These are phyloP conservation scores for Rostratula benghalensis DNA, from an alignment of 2,113 vertebrate species.

Conservation along the genomic window DNA sequence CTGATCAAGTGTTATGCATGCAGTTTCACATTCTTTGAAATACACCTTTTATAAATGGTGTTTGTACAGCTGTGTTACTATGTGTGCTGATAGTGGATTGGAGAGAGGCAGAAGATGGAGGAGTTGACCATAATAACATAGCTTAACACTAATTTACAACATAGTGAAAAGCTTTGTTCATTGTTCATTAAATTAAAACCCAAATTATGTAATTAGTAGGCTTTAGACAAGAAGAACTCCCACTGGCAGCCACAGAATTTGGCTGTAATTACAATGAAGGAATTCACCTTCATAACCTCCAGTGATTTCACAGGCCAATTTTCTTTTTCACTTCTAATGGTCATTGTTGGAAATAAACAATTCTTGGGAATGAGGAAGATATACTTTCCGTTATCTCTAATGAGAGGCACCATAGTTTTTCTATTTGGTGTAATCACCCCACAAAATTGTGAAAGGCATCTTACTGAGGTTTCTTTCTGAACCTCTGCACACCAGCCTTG, in stretches of 20 bases:
- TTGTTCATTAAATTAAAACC: background rate
- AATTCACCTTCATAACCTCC: background rate
- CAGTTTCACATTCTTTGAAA: background rate
- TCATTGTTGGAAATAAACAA: background rate
- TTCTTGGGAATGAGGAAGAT: background rate
- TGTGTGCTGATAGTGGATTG: background rate
- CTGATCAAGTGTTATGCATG: background rate
- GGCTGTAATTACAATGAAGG: background rate
- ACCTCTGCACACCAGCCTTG: background rate
- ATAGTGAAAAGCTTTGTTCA: background rate
- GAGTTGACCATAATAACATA: background rate
- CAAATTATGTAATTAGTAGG: background rate
- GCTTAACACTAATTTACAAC: background rate
- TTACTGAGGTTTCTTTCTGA: background rate
- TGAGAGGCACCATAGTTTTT: background rate
- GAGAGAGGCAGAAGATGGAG: background rate
- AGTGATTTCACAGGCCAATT: background rate
- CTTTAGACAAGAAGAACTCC: background rate
- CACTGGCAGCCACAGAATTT: background rate
- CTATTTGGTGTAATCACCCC: background rate
- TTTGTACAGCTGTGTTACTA: background rate
- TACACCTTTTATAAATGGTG: accelerated
- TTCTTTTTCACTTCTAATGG: background rate
- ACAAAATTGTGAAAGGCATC: background rate
- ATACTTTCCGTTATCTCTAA: background rate